phyloP scores from a whole-genome alignment of 2,113 vertebrate species.

The Pygoscelis antarcticus region DNA sequence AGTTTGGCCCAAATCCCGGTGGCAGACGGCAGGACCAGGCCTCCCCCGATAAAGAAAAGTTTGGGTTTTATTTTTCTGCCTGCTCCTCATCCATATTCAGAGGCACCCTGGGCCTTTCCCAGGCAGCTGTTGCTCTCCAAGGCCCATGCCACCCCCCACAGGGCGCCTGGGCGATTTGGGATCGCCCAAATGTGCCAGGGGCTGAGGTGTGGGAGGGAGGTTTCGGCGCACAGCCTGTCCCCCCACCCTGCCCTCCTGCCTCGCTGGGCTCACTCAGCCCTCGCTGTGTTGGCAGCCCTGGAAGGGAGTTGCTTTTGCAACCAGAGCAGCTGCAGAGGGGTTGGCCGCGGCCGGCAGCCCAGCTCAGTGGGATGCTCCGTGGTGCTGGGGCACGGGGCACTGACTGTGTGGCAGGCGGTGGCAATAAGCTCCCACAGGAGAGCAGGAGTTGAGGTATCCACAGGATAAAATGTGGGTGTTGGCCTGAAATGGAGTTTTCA shows the following conservation, averaged over 20 bases:
- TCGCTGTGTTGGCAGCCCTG: background rate
- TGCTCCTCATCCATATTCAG: conserved; percentile 35
- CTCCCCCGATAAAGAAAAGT: conserved; percentile 32
- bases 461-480: background rate
- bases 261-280: accelerated
- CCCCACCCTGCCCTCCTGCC: background rate
- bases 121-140: background rate
- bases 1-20: conserved; percentile 60
- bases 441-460: background rate
- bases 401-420: accelerated
- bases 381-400: background rate
- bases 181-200: background rate
- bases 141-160: background rate
- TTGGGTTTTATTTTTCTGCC: conserved; percentile 26
- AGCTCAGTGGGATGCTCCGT: accelerated
- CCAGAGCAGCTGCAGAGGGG: background rate
- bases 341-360: accelerated
- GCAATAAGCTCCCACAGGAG: background rate
- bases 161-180: background rate
- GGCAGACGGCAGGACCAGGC: conserved; percentile 57
- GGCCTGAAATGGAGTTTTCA: background rate
- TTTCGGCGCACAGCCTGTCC: background rate
- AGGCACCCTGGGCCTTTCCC: background rate
- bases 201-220: background rate
- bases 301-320: background rate